Conservation (phyloP, 2,797 vertebrate genomes). For the Limnodromus scolopaceus region DNA sequence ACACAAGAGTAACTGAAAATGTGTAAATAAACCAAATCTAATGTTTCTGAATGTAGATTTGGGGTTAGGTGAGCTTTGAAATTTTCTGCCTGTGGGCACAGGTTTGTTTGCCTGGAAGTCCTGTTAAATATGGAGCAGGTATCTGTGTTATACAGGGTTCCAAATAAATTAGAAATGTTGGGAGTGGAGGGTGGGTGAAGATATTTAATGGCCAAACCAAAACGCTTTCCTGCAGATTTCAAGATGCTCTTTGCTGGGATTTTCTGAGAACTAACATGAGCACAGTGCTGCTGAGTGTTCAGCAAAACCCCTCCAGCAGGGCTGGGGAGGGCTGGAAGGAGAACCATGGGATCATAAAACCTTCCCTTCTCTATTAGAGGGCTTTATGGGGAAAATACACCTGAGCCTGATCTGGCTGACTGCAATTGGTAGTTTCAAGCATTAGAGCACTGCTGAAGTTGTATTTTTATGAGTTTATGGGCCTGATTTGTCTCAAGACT, state of each 20-base stretch:
- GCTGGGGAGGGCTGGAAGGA: not conserved
- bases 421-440: not conserved
- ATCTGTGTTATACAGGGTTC: constrained; percentile 18
- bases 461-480: not conserved
- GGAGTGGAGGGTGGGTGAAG: not conserved
- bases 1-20: constrained; percentile 17
- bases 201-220: constrained; percentile 31
- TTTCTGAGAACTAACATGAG: constrained; percentile 28
- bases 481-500: not conserved
- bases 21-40: constrained; percentile 29
- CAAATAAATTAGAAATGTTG: constrained; percentile 32
- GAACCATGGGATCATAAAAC: not conserved
- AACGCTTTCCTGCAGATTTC: not conserved
- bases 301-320: not conserved
- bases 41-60: constrained; percentile 34
- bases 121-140: constrained; percentile 11
- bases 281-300: not conserved
- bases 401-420: not conserved
- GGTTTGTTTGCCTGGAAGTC: constrained; percentile 50
- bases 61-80: constrained; percentile 49
- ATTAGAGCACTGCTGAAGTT: not conserved
- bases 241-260: not conserved
- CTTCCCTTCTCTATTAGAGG: not conserved
- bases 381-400: not conserved
- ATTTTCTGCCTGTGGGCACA: not conserved